These are phyloP conservation scores for Drosophila ironensis DNA, from an alignment of 1,140 invertebrate genomes.

Conservation along the genomic window DNA sequence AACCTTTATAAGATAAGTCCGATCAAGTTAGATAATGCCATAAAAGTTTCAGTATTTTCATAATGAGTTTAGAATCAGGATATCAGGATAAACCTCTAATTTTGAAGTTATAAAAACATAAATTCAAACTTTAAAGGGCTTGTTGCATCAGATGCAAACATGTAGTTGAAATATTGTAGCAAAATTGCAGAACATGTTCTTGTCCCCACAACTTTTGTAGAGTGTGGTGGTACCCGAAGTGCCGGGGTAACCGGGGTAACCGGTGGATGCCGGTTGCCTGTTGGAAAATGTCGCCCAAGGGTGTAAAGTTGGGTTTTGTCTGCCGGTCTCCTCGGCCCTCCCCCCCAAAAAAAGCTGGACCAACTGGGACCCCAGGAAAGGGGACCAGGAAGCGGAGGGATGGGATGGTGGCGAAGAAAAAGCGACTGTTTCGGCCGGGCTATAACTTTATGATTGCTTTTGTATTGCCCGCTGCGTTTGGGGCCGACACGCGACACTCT, in stretches of 20 bases:
- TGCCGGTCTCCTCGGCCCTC: background rate
- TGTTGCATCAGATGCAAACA: no score
- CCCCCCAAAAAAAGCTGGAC: background rate
- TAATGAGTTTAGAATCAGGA: no score
- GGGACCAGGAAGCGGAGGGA: background rate
- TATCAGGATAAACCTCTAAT: no score
- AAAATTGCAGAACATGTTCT: no score
- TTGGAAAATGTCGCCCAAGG: conserved; percentile 45
- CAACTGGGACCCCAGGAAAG: background rate
- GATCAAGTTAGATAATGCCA: no score
- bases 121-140: no score
- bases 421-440: conserved; percentile 24
- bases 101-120: no score
- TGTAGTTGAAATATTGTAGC: no score
- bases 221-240: background rate
- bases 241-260: background rate
- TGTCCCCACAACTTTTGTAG: no score
- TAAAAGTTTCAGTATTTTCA: no score
- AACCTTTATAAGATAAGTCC: no score
- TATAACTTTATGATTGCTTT: conserved; percentile 77
- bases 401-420: background rate
- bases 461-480: conserved; percentile 57
- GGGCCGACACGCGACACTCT: conserved; percentile 22
- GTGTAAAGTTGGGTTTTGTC: conserved; percentile 36
- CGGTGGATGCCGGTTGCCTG: background rate